phyloP scores from a whole-genome alignment of 2,113 vertebrate species.

The Sturnira hondurensis region DNA sequence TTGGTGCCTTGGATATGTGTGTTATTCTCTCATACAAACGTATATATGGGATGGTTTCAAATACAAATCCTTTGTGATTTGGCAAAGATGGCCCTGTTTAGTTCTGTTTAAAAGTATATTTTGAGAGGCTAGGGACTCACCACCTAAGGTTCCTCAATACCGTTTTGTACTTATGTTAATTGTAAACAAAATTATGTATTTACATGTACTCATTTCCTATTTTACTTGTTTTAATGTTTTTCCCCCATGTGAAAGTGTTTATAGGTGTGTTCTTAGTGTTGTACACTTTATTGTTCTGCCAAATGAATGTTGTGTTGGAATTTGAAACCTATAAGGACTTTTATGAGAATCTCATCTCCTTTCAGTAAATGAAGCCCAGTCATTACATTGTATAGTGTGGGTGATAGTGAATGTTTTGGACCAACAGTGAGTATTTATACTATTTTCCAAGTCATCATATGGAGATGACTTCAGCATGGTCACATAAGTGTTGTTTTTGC shows the following conservation, averaged over 20 bases:
- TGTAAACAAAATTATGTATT: conserved; percentile 27
- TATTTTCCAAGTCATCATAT: conserved; percentile 39
- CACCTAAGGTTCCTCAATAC: not conserved
- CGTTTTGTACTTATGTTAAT: not conserved
- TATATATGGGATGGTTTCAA: not conserved
- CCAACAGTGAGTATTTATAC: conserved; percentile 37
- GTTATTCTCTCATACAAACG: not conserved
- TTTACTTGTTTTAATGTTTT: not conserved
- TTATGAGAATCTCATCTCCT: conserved; percentile 53
- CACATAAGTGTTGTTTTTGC: conserved; percentile 15
- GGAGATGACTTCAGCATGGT: conserved; percentile 15
- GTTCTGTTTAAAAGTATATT: conserved; percentile 9
- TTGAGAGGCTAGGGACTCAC: not conserved
- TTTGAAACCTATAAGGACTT: conserved; percentile 72
- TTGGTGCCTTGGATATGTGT: not conserved
- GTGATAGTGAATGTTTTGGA: conserved; percentile 37
- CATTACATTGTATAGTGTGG: conserved; percentile 41
- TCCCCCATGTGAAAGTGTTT: not conserved
- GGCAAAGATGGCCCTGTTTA: not conserved
- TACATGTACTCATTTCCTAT: not conserved
- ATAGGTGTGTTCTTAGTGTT: not conserved
- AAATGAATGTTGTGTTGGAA: conserved; percentile 59
- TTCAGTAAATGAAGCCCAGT: conserved; percentile 22
- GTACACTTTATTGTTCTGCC: conserved; percentile 16
- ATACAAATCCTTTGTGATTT: conserved; percentile 20